Conservation (phyloP, 2,113 vertebrate genomes). For the Chamaea fasciata region DNA sequence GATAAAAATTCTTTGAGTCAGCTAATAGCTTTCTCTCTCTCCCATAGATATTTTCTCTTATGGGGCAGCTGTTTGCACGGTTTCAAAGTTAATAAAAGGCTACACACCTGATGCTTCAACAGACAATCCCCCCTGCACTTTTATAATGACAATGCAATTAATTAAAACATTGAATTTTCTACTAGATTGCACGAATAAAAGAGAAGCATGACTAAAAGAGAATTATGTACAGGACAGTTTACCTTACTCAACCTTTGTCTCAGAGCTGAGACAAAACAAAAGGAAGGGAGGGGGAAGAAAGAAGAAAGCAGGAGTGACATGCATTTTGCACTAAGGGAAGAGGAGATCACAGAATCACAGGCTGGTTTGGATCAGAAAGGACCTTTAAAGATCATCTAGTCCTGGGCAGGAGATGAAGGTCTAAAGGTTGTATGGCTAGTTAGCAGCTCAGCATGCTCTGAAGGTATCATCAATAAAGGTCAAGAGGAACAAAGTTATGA, state of each 20-base stretch:
- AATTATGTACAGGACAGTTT: neutral
- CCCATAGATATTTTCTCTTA: neutral
- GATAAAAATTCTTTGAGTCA: neutral
- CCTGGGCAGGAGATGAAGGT: neutral
- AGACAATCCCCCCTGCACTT: neutral
- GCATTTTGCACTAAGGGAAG: neutral
- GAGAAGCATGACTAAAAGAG: neutral
- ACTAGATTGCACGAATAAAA: neutral
- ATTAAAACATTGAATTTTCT: neutral
- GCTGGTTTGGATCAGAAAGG: neutral
- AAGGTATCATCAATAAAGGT: slow-evolving; percentile 73
- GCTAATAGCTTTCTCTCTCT: neutral
- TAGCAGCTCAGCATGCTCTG: slow-evolving; percentile 58
- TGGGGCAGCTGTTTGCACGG: neutral
- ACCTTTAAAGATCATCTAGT: slow-evolving; percentile 42
- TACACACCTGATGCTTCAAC: neutral
- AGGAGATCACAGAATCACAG: neutral
- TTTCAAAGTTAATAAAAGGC: neutral
- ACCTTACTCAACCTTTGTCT: neutral
- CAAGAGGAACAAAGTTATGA: slow-evolving; percentile 74
- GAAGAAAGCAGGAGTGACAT: neutral
- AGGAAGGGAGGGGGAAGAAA: neutral
- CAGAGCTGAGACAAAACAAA: neutral
- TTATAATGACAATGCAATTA: neutral
- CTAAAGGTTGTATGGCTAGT: slow-evolving; percentile 65